Percentiles rank a stretch among this genome's conserved stretches.
phyloP scores from a whole-genome alignment of 2,797 vertebrate genomes.

The Cyprinodon diabolis region DNA sequence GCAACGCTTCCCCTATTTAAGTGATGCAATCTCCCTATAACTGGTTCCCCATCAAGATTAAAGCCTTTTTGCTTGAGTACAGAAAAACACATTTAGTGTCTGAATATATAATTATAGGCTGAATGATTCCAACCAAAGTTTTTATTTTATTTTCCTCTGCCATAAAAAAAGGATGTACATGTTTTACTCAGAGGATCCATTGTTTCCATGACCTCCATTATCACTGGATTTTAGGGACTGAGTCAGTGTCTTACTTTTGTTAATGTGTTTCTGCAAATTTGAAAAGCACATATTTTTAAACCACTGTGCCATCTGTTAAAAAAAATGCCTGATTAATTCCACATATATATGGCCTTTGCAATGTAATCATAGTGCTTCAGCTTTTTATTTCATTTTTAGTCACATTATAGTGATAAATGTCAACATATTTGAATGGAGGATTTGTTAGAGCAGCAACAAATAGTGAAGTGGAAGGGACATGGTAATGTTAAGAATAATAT shows the following conservation, averaged over 20 bases:
- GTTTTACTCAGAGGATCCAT: too few species aligned
- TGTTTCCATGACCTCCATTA: too few species aligned
- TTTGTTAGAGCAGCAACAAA: too few species aligned
- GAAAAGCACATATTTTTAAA: neutral
- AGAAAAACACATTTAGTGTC: constrained; percentile 3
- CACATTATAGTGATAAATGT: neutral
- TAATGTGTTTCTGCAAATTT: neutral
- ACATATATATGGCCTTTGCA: neutral
- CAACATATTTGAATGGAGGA: too few species aligned
- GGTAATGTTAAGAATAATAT: neutral
- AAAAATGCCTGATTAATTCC: neutral
- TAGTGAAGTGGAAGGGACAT: too few species aligned
- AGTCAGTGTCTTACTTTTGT: too few species aligned
- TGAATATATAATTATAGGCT: constrained; percentile 7
- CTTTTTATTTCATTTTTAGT: neutral
- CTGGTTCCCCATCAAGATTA: constrained; percentile 26
- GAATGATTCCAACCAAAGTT: too few species aligned
- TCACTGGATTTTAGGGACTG: too few species aligned
- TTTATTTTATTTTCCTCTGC: too few species aligned
- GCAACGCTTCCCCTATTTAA: constrained; percentile 27
- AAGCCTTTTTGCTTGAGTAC: constrained; percentile 13
- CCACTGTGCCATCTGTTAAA: neutral
- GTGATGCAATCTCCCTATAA: constrained; percentile 28
- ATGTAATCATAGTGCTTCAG: neutral
- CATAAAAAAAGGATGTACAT: too few species aligned